These are phyloP conservation scores for Macrophya alboannulata DNA, from an alignment of 2,888 invertebrate species.

Conservation along the genomic window DNA sequence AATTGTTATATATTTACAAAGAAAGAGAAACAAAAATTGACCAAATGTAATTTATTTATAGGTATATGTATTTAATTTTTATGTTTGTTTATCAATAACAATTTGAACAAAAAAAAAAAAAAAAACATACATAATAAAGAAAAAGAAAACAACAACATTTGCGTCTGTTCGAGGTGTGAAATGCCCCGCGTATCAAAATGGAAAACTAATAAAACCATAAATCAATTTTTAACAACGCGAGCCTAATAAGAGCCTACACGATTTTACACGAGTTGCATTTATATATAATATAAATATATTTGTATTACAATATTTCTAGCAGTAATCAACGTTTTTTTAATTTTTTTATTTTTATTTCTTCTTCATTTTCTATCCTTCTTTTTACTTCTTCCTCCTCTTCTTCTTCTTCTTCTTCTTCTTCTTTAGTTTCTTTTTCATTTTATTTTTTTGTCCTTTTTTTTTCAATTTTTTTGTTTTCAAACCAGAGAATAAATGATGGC, in stretches of 20 bases:
- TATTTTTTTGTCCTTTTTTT: background rate
- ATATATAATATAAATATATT: conserved; percentile 32
- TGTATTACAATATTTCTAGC: conserved; percentile 63
- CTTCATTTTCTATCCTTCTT: conserved; percentile 57
- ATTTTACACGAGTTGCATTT: conserved; percentile 3
- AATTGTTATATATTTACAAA: conserved; percentile 6
- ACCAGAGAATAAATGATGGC: background rate
- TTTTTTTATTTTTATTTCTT: conserved; percentile 44
- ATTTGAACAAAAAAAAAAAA: background rate
- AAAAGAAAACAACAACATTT: background rate
- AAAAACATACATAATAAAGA: background rate
- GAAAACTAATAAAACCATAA: background rate
- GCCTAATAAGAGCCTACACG: background rate
- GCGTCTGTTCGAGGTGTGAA: background rate
- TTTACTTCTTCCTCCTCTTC: conserved; percentile 58
- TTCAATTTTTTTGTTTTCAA: background rate
- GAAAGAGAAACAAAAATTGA: background rate
- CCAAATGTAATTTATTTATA: background rate
- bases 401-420: background rate
- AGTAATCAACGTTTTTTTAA: conserved; percentile 70
- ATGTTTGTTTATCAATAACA: background rate
- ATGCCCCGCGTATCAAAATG: background rate
- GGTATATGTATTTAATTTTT: background rate
- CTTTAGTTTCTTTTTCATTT: conserved; percentile 58
- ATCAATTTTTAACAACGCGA: background rate